Percentiles rank a stretch among this genome's conserved stretches.
These are phyloP conservation scores for Zoanthus sansibaricus DNA, from an alignment of 92 coral and sea anemone genomes.

Conservation along the genomic window DNA sequence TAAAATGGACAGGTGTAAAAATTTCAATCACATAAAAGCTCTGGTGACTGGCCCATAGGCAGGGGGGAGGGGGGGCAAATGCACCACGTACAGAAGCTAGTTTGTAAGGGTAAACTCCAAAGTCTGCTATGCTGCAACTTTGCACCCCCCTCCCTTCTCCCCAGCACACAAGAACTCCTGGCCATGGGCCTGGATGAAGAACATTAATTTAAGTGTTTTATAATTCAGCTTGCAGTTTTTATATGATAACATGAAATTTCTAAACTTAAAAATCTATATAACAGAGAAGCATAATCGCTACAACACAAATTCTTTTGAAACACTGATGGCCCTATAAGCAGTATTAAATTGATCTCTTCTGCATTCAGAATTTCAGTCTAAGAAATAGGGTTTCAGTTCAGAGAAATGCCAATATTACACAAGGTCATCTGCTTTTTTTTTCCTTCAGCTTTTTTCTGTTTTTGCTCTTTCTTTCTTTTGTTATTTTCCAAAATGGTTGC, in stretches of 20 bases:
- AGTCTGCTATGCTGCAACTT: conserved; percentile 14
- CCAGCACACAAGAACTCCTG: conserved; percentile 8
- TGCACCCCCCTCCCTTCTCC: conserved; percentile 5
- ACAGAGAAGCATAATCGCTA: conserved; percentile 3
- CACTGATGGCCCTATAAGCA: conserved; percentile 11
- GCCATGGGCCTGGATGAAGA: conserved; percentile 5
- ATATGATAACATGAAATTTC: conserved; percentile 4
- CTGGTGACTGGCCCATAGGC: conserved; percentile 11
- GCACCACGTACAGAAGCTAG: conserved; percentile 2
- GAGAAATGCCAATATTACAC: conserved; percentile 3
- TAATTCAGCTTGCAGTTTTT: conserved; percentile 8
- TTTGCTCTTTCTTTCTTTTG: conserved; percentile 2
- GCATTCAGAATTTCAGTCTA: conserved; percentile 6
- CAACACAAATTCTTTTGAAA: conserved; percentile 1
- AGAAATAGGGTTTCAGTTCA: conserved; percentile 10
- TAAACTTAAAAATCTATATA: background rate
- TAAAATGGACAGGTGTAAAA: conserved; percentile 5
- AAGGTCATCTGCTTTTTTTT: conserved; percentile 18
- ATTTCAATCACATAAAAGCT: conserved; percentile 10
- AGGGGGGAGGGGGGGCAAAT: conserved; percentile 2
- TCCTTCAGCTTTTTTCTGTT: conserved; percentile 11
- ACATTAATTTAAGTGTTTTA: background rate
- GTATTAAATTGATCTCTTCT: conserved; percentile 5
- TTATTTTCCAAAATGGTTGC: conserved; percentile 22
- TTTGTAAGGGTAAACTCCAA: background rate